Conservation (phyloP, 1,140 invertebrate species). For the Calephelis virginiensis region DNA sequence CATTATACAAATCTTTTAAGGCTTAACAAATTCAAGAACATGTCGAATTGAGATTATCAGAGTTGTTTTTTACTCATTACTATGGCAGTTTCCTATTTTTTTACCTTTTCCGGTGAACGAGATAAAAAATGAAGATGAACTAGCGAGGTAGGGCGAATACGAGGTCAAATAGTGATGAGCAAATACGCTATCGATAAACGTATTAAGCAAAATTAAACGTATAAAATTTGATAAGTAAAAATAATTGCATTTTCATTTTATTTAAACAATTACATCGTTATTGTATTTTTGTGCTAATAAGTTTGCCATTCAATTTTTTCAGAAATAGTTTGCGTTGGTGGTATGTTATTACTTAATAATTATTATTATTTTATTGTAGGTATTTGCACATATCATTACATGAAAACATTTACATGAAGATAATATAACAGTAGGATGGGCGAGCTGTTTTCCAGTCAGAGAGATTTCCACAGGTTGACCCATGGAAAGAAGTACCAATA, state of each 20-base stretch:
- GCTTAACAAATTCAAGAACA: conserved; percentile 24
- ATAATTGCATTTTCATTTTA: too few species aligned
- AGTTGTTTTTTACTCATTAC: conserved; percentile 75
- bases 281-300: too few species aligned
- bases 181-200: conserved; percentile 29
- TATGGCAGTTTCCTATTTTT: conserved; percentile 63
- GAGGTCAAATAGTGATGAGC: conserved; percentile 51
- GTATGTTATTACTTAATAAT: conserved; percentile 5
- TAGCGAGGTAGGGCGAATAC: conserved; percentile 74
- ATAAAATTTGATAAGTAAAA: too few species aligned
- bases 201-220: too few species aligned
- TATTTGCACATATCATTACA: neutral
- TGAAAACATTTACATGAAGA: neutral
- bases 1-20: neutral
- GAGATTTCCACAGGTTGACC: too few species aligned
- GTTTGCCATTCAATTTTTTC: too few species aligned
- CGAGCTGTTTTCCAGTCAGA: too few species aligned
- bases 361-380: conserved; percentile 6
- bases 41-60: conserved; percentile 47
- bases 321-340: neutral
- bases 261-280: too few species aligned
- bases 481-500: too few species aligned
- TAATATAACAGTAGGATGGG: neutral
- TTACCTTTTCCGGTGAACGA: conserved; percentile 70
- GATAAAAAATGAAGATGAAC: conserved; percentile 77